Conservation (phyloP, 2,797 vertebrate species). For the Sebastes itinus region DNA sequence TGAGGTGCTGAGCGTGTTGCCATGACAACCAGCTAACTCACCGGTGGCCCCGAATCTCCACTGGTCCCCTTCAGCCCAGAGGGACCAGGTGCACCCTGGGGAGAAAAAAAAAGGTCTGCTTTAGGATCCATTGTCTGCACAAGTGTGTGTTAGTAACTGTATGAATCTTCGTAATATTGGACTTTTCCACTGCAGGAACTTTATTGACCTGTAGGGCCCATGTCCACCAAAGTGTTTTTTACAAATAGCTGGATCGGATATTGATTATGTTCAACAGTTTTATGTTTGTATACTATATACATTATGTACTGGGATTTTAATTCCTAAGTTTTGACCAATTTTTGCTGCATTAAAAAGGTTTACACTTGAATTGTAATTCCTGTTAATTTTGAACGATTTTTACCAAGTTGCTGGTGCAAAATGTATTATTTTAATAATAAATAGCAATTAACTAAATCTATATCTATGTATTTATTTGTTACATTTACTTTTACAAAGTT, state of each 20-base stretch:
- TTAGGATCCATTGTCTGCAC: not conserved
- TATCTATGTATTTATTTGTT: too few species aligned
- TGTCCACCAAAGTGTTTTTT: too few species aligned
- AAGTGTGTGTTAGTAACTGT: not conserved
- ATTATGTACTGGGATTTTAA: too few species aligned
- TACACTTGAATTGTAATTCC: too few species aligned
- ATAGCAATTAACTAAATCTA: not conserved
- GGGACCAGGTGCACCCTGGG: conserved; percentile 86
- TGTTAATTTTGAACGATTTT: not conserved
- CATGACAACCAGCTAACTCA: conserved; percentile 64
- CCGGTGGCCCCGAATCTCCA: conserved; percentile 89
- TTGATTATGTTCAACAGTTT: not conserved
- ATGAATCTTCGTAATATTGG: not conserved
- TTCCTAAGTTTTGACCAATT: too few species aligned
- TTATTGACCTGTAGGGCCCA: not conserved
- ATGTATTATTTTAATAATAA: not conserved
- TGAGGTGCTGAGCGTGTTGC: not conserved
- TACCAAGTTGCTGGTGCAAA: not conserved
- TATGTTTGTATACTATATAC: too few species aligned
- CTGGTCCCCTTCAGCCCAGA: conserved; percentile 89
- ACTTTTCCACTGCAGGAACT: not conserved
- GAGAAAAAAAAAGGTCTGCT: not conserved
- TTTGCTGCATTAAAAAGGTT: too few species aligned
- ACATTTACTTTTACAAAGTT: too few species aligned
- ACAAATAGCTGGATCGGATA: not conserved